These are phyloP conservation scores for Eledone cirrhosa DNA, from an alignment of 2,888 invertebrate species.

Conservation along the genomic window DNA sequence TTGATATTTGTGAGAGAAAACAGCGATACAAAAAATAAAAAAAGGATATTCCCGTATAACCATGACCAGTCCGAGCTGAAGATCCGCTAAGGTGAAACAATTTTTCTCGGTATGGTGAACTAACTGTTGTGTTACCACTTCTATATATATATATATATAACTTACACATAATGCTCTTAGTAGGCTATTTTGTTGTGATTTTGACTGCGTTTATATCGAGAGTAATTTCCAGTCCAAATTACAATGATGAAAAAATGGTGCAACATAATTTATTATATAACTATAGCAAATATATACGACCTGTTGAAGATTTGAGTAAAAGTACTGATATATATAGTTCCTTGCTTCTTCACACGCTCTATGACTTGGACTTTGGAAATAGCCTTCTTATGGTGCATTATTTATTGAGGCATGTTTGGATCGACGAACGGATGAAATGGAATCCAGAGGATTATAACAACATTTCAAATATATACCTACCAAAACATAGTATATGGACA, in stretches of 20 bases:
- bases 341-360: neutral
- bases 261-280: neutral
- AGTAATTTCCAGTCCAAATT: too few species aligned
- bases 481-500: neutral
- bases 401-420: neutral
- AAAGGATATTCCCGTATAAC: too few species aligned
- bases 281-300: neutral
- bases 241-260: neutral
- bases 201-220: too few species aligned
- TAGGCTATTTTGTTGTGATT: too few species aligned
- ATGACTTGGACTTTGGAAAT: neutral
- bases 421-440: constrained; percentile 27
- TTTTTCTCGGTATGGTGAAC: too few species aligned
- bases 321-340: neutral
- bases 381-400: neutral
- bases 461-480: neutral
- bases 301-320: neutral
- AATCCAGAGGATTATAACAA: neutral
- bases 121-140: too few species aligned
- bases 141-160: too few species aligned
- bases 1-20: too few species aligned
- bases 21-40: too few species aligned
- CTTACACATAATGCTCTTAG: too few species aligned
- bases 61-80: too few species aligned
- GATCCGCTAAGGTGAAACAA: too few species aligned